Percentiles rank a stretch among this genome's conserved stretches.
These are phyloP conservation scores for Anarrhichthys ocellatus DNA, from an alignment of 2,113 vertebrate species.

Conservation along the genomic window DNA sequence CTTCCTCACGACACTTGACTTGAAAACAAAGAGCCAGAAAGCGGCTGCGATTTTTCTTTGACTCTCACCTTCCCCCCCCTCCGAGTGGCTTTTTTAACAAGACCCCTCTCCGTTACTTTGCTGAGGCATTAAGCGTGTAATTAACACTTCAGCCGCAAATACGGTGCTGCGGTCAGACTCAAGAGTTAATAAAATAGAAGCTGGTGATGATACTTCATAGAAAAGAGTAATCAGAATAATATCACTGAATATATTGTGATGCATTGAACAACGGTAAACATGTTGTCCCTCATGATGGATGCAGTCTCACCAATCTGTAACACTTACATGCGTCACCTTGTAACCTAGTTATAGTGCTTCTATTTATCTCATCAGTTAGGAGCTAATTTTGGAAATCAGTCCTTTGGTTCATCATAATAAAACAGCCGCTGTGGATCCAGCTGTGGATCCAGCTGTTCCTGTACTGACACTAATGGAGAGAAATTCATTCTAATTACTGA, in stretches of 20 bases:
- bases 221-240: conserved; percentile 9
- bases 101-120: not conserved
- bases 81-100: conserved; percentile 23
- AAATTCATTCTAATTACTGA: not conserved
- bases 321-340: conserved; percentile 10
- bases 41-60: not conserved
- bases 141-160: conserved; percentile 17
- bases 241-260: not conserved
- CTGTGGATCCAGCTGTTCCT: not conserved
- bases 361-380: not conserved
- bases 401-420: conserved; percentile 6
- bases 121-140: not conserved
- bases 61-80: not conserved
- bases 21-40: conserved; percentile 20
- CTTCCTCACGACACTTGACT: conserved; percentile 4
- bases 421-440: not conserved
- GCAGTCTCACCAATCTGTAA: not conserved
- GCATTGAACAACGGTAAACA: conserved; percentile 6
- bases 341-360: conserved; percentile 7
- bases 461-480: conserved; percentile 2
- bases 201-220: not conserved
- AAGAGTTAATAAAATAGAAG: conserved; percentile 14
- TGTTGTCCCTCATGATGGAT: conserved; percentile 8
- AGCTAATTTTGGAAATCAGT: conserved; percentile 3
- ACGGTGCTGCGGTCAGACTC: not conserved